These are phyloP conservation scores for Clarias fuscus DNA, from an alignment of 2,797 vertebrate species.

Conservation along the genomic window DNA sequence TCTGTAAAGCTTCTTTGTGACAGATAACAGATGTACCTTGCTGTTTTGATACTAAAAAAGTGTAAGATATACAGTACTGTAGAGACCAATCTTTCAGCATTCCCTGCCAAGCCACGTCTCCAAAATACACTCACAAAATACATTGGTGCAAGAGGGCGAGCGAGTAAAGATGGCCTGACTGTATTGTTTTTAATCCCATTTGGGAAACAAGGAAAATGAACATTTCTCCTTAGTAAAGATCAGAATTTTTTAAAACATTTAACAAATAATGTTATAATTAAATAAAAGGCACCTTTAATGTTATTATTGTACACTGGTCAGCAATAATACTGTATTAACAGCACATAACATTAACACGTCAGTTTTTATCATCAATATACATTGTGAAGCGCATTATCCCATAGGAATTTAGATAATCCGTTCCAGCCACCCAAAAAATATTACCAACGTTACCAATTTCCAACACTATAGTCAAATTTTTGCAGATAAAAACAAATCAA, in stretches of 20 bases:
- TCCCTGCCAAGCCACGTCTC: neutral
- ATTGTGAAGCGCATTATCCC: no score
- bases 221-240: neutral
- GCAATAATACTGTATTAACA: no score
- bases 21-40: neutral
- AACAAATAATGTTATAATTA: neutral
- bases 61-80: neutral
- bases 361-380: no score
- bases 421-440: no score
- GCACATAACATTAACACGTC: no score
- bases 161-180: neutral
- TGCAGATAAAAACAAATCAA: no score
- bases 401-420: no score
- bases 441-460: no score
- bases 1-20: neutral
- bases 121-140: neutral
- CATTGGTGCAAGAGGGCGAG: neutral
- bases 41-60: neutral
- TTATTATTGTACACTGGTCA: neutral
- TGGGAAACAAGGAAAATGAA: neutral
- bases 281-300: constrained; percentile 1
- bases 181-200: neutral
- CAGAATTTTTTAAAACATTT: neutral
- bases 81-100: neutral
- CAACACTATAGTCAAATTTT: no score